Conservation (phyloP, 1,140 invertebrate genomes). For the Adelges cooleyi region DNA sequence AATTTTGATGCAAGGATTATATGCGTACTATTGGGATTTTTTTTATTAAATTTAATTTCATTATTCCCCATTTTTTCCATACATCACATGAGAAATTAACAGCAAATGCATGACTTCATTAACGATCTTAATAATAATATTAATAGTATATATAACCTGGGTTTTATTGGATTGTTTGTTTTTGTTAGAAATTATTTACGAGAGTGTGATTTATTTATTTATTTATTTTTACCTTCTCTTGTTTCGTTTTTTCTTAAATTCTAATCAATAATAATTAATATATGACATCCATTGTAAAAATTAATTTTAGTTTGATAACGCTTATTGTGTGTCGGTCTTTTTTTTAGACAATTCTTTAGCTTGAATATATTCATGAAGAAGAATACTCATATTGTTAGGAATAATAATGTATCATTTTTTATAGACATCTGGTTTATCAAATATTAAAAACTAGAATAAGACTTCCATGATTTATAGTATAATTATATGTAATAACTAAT, state of each 20-base stretch:
- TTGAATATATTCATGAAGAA: background rate
- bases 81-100: background rate
- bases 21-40: background rate
- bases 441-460: background rate
- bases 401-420: background rate
- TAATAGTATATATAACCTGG: no score
- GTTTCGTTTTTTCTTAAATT: background rate
- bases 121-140: background rate
- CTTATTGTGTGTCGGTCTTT: background rate
- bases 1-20: background rate
- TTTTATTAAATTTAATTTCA: background rate
- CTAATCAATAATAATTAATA: background rate
- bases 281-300: background rate
- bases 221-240: background rate
- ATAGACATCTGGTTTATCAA: background rate
- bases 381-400: background rate
- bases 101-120: background rate
- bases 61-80: background rate
- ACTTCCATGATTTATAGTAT: background rate
- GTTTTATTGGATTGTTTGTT: background rate
- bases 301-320: background rate
- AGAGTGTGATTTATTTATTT: constrained; percentile 2
- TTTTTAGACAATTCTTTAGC: background rate
- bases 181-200: constrained; percentile 10
- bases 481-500: no score